Percentiles rank a stretch among this genome's conserved stretches.
Conservation (phyloP, 1,140 invertebrate genomes). For the Drosophila truncata region DNA sequence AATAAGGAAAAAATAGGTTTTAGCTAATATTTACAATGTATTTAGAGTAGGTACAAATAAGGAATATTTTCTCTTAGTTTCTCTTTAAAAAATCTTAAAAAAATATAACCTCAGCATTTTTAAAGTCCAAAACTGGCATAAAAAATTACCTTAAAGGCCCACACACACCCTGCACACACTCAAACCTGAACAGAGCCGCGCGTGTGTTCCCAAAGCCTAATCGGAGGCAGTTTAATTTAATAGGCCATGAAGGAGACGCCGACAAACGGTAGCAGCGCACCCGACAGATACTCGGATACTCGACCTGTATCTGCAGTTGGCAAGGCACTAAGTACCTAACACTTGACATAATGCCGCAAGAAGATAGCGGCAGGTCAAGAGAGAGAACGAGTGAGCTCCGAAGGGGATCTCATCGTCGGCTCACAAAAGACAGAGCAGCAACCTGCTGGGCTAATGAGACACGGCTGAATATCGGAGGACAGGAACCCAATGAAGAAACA, state of each 20-base stretch:
- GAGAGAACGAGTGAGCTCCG: not conserved
- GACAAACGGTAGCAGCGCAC: slow-evolving; percentile 51
- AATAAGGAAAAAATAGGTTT: no score
- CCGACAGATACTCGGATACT: slow-evolving; percentile 25
- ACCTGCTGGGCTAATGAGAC: slow-evolving; percentile 82
- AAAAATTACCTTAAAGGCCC: slow-evolving; percentile 4
- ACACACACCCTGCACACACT: slow-evolving; percentile 2
- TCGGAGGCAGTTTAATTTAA: slow-evolving; percentile 68
- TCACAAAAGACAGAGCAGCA: slow-evolving; percentile 40
- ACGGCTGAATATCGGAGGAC: slow-evolving; percentile 54
- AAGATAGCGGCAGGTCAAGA: slow-evolving; percentile 75
- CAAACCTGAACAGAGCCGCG: no score
- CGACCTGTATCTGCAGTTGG: slow-evolving; percentile 35
- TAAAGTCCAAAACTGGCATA: slow-evolving; percentile 5
- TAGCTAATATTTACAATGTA: no score
- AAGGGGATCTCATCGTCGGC: slow-evolving; percentile 16
- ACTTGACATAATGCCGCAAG: slow-evolving; percentile 76
- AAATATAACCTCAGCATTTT: not conserved
- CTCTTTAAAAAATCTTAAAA: not conserved
- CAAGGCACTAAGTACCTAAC: slow-evolving; percentile 80
- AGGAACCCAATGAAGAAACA: slow-evolving; percentile 46
- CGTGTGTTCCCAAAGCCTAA: slow-evolving; percentile 53
- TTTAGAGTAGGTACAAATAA: no score
- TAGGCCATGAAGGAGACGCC: slow-evolving; percentile 46
- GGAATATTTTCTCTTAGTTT: no score